phyloP scores from a whole-genome alignment of 2,797 vertebrate genomes.

The Rhabdophis nuchalis region DNA sequence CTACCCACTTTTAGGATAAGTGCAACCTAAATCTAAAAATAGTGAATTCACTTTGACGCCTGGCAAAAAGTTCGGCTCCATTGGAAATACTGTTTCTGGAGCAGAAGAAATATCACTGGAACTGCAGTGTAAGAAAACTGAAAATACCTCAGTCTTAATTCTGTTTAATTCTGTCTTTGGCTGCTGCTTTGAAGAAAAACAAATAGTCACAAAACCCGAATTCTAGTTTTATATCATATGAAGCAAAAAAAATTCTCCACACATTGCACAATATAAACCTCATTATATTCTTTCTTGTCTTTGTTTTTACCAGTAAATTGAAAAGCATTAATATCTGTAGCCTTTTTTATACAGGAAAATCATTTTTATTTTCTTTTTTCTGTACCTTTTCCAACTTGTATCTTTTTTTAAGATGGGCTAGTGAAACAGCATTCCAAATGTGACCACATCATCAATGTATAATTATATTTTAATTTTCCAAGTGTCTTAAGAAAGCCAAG shows the following conservation, averaged over 20 bases:
- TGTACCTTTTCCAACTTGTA: neutral
- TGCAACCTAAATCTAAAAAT: neutral
- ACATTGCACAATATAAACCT: neutral
- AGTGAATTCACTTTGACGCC: neutral
- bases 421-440: neutral
- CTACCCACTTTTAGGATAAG: neutral
- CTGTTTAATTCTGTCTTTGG: neutral
- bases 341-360: neutral
- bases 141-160: neutral
- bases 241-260: neutral
- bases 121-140: neutral
- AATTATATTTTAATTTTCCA: conserved; percentile 15
- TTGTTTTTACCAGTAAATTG: neutral
- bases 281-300: neutral
- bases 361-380: neutral
- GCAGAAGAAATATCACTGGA: neutral
- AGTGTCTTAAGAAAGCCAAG: conserved; percentile 10
- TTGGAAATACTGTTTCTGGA: neutral
- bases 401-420: neutral
- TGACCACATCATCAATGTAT: neutral
- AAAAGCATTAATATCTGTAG: neutral
- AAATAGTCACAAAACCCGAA: neutral
- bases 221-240: neutral
- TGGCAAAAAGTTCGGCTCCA: neutral
- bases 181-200: neutral